Evolutionary conservation across 2,113 vertebrate genomes (phyloP), one percentile per base, ranked within the genome.

Genomic region (Odontophorus gujanensis): DNA sequence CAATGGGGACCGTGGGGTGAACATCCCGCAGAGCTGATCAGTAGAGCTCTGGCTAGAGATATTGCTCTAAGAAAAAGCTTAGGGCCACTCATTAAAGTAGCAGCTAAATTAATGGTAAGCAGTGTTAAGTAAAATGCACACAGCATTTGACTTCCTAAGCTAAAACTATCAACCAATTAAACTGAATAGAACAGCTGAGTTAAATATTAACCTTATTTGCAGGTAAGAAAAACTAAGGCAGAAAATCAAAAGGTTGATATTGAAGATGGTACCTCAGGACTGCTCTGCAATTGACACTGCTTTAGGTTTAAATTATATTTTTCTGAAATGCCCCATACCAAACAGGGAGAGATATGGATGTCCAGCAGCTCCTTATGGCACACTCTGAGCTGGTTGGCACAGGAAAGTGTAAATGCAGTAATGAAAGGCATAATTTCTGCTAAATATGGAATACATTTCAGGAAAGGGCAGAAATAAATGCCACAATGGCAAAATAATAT

Each of bases 181-280:
- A 93, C 40, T 5, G 18, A 86, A 86, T n/a, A 94, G 36, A 13
- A 83, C 34, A 47, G 12, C 28, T 81, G 57, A 81, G 92, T 91
- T 81, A 91, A 95, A 94, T 86, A 93, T 95, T 90, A 86, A 95
- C 65, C 36, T 83, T 95, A 91, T 90, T 93, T 95, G 81, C 53
- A 86, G 66, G 81, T 58, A 74, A 71, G 65, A 92, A 90, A 83
- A 83, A 88, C 36, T 28, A 69, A 81, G 24, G 21, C 36, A 92
- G 79, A 87, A 95, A 65, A 93, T 80, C 47, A 68, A 87, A 93
- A 87, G 73, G 43, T 43, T 11, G n/a, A 18, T 75, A 77, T 43
- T 51, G 61, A 79, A 40, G 38, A 30, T 32, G 40, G 51, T 38
- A 36, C 19, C 34, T 83, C 4, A 75, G 89, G 28, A 78, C 6